Percentiles rank a stretch among this genome's conserved stretches.
Conservation (phyloP, 2,888 invertebrate genomes). For the Halictus ligatus region DNA sequence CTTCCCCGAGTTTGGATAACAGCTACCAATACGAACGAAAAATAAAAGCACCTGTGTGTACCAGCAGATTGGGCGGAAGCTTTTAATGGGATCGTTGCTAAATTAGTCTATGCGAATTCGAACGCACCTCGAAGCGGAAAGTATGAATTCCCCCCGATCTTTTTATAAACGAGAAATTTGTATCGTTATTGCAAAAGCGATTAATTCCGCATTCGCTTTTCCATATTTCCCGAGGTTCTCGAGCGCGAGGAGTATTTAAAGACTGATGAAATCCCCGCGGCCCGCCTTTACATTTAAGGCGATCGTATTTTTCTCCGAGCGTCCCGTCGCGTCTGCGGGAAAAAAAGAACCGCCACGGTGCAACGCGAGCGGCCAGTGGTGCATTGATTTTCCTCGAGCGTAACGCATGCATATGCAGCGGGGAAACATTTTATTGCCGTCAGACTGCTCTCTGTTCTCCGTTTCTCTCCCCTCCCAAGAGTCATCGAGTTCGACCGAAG, state of each 20-base stretch:
- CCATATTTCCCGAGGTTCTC: not conserved
- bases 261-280: not conserved
- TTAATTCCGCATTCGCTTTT: not conserved
- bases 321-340: constrained; percentile 1
- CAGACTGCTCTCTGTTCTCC: not conserved
- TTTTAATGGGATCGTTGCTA: not conserved
- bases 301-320: constrained; percentile 41
- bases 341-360: constrained; percentile 27
- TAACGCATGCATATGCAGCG: constrained; percentile 54
- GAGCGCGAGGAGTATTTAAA: not conserved
- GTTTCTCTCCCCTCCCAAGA: not conserved
- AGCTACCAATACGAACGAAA: not conserved
- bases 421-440: constrained; percentile 43
- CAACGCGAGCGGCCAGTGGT: constrained; percentile 6
- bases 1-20: not conserved
- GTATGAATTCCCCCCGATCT: not conserved
- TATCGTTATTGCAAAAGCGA: not conserved
- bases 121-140: not conserved
- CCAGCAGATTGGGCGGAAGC: not conserved
- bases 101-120: not conserved
- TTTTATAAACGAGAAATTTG: not conserved
- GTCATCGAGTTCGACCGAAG: not conserved
- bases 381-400: constrained; percentile 36
- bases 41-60: not conserved
- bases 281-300: constrained; percentile 14